phyloP scores from a whole-genome alignment of 2,888 invertebrate genomes.

The Amblyteles armatorius region DNA sequence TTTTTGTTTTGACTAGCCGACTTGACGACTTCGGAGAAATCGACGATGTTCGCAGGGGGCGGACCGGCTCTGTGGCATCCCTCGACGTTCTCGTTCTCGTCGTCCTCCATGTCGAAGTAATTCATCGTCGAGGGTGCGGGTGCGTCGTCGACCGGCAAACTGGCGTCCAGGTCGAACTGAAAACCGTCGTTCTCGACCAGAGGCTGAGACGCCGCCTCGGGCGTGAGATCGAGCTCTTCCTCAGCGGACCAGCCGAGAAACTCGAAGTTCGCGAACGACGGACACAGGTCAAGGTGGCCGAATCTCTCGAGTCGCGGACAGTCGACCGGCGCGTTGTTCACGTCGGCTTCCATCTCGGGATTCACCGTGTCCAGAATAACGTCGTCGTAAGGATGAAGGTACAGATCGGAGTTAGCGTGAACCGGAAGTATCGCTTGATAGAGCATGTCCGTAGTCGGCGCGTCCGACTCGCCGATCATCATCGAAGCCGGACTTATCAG shows the following conservation, averaged over 20 bases:
- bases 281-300: constrained; percentile 86
- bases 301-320: constrained; percentile 47
- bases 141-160: constrained; percentile 69
- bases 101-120: constrained; percentile 67
- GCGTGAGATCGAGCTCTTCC: constrained; percentile 78
- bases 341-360: neutral
- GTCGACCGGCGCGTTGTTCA: neutral
- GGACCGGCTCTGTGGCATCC: constrained; percentile 44
- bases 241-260: constrained; percentile 88
- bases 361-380: constrained; percentile 73
- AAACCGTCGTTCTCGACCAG: constrained; percentile 61
- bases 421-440: constrained; percentile 75
- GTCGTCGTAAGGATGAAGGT: constrained; percentile 73
- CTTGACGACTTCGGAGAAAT: constrained; percentile 70
- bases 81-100: constrained; percentile 63
- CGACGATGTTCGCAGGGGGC: constrained; percentile 74
- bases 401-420: constrained; percentile 71
- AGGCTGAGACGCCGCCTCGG: constrained; percentile 21
- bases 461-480: constrained; percentile 74
- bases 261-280: constrained; percentile 87
- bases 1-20: constrained; percentile 42
- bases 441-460: constrained; percentile 77
- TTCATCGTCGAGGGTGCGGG: constrained; percentile 23
- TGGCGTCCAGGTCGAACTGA: constrained; percentile 80
- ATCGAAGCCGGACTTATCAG: constrained; percentile 67